Evolutionary conservation across 2,797 vertebrate species (phyloP), one percentile per base, ranked within the genome.

Genomic region (Bradypodion ventrale): DNA sequence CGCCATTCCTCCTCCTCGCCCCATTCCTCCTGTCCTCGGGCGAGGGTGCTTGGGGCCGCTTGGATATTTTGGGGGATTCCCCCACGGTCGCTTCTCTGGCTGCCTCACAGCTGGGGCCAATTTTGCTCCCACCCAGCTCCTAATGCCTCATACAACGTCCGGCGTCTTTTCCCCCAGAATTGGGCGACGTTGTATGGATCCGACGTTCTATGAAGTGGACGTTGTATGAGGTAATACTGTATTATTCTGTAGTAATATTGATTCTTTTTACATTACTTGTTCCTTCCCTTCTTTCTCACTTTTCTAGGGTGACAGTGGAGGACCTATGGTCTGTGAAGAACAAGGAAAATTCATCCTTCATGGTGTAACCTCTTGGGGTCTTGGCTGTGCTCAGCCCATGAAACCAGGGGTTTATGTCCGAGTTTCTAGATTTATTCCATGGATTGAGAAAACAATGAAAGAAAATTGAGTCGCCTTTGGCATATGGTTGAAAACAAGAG

Each of bases 311-410:
- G 98, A 99, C 97, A 99, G 98, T 13, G 98, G 98, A 3, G 98
- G 98, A 25, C 98, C 98, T 68, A 95, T 99, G 32, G 97, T 98
- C 75, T 99, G 98, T 87, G 85, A 91, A 29, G 79, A 96, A 19
- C 95, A 98, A 90, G 97, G 96, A 86, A 97, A 62, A 82, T 99
- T 96, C 80, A 35, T 98, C 83, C 87, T 99, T 49, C 98, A 99
- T 87, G 98, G 98, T 15, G 97, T 99, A 85, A 99, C 98, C 0
- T 99, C 98, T 0, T 99, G 98, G 98, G 98, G 98, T 42, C 94
- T 98, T 78, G 98, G 98, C 69, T 99, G 98, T 76, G 98, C 98
- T 35, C 96, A 95, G 1, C 94, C 97, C 88, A 98, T 98, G 97
- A 99, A 97, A 92, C 98, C 98, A 2, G 98, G 98, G 5, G 98